A percentile compares a stretch with the other conserved stretches of the same genome.
Evolutionary conservation across 2,888 invertebrate species (phyloP).

Genomic region (Anarsia innoxiella): DNA sequence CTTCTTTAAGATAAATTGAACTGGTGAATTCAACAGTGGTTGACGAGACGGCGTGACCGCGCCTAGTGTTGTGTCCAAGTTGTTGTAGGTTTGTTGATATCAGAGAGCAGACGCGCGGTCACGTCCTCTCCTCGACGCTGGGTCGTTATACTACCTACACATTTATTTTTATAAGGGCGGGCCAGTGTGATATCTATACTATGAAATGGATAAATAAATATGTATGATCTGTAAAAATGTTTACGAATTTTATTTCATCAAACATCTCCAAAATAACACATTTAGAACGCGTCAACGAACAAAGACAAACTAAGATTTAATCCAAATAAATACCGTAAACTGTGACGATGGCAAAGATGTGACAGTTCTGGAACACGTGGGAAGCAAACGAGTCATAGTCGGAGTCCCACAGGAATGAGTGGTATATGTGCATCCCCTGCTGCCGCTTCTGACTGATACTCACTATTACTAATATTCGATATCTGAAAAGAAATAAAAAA

Average conservation of each 20-base stretch:
- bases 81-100: slow-evolving; percentile 60
- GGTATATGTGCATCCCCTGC: slow-evolving; percentile 77
- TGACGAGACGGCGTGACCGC: slow-evolving; percentile 47
- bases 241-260: slow-evolving; percentile 45
- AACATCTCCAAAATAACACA: slow-evolving; percentile 1
- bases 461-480: slow-evolving; percentile 78
- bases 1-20: slow-evolving; percentile 52
- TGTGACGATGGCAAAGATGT: slow-evolving; percentile 77
- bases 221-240: slow-evolving; percentile 75
- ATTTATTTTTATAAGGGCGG: slow-evolving; percentile 76
- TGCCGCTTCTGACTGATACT: slow-evolving; percentile 80
- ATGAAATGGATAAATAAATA: slow-evolving; percentile 75
- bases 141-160: slow-evolving; percentile 72
- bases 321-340: slow-evolving; percentile 83
- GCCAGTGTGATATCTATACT: slow-evolving; percentile 76
- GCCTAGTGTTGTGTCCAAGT: slow-evolving; percentile 58
- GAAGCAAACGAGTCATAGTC: slow-evolving; percentile 78
- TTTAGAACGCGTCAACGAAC: not conserved
- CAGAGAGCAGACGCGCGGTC: slow-evolving; percentile 40
- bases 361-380: slow-evolving; percentile 77
- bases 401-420: slow-evolving; percentile 81
- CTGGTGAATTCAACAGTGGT: slow-evolving; percentile 51
- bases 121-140: slow-evolving; percentile 50
- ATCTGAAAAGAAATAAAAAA: slow-evolving; percentile 74
- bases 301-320: slow-evolving; percentile 11